These are phyloP conservation scores for Oligia strigilis DNA, from an alignment of 2,888 invertebrate genomes.

Conservation along the genomic window DNA sequence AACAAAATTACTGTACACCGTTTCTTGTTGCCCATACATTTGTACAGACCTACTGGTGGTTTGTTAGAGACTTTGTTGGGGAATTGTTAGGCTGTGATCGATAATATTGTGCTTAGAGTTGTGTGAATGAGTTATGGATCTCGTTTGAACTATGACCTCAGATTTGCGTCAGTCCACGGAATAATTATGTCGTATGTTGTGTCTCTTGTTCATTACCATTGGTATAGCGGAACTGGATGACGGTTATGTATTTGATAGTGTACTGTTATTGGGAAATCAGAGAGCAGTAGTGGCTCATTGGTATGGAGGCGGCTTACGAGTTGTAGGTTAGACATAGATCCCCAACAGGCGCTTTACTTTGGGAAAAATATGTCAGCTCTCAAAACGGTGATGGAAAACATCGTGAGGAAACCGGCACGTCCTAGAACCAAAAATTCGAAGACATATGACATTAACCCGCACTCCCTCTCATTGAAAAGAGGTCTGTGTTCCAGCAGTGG, in stretches of 20 bases:
- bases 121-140: slow-evolving; percentile 83
- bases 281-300: neutral
- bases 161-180: slow-evolving; percentile 86
- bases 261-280: slow-evolving; percentile 18
- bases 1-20: slow-evolving; percentile 52
- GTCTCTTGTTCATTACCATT: slow-evolving; percentile 80
- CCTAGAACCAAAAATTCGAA: too few relatives aligned
- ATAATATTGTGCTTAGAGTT: slow-evolving; percentile 72
- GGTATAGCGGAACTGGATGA: slow-evolving; percentile 62
- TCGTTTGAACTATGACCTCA: slow-evolving; percentile 82
- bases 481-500: neutral
- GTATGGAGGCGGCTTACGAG: too few relatives aligned
- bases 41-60: slow-evolving; percentile 51
- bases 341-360: too few relatives aligned
- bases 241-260: slow-evolving; percentile 26
- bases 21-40: slow-evolving; percentile 18
- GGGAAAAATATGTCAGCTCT: too few relatives aligned
- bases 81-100: slow-evolving; percentile 68
- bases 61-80: slow-evolving; percentile 16
- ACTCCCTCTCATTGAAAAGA: neutral
- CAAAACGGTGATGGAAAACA: too few relatives aligned
- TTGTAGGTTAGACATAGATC: too few relatives aligned
- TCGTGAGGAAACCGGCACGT: too few relatives aligned
- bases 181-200: slow-evolving; percentile 85
- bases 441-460: too few relatives aligned